phyloP scores from a whole-genome alignment of 2,888 invertebrate species.

The Anaspis maculata region DNA sequence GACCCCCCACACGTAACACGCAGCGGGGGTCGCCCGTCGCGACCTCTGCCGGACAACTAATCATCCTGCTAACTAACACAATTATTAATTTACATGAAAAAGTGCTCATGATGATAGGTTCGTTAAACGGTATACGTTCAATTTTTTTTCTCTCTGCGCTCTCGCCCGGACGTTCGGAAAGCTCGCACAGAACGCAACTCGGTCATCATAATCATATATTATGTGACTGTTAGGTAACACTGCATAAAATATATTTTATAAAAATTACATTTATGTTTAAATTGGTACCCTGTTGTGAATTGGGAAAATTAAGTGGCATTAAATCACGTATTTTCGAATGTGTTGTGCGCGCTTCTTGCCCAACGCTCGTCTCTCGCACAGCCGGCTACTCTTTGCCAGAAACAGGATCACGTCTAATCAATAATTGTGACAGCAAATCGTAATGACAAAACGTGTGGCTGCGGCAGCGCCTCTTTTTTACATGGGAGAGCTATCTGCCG shows the following conservation, averaged over 20 bases:
- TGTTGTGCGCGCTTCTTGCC: no score
- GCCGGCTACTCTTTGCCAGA: no score
- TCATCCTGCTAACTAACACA: conserved; percentile 29
- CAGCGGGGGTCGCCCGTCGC: conserved; percentile 27
- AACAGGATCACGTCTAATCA: no score
- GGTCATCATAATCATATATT: conserved; percentile 13
- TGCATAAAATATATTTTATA: conserved; percentile 17
- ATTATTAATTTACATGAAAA: conserved; percentile 32
- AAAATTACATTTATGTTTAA: conserved; percentile 16
- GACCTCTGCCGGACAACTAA: conserved; percentile 27
- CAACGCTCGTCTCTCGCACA: no score
- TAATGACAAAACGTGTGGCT: no score
- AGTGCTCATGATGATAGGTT: conserved; percentile 23
- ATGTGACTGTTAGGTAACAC: conserved; percentile 17
- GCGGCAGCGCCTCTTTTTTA: no score
- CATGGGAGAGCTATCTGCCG: no score
- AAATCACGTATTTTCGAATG: no score
- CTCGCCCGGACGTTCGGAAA: conserved; percentile 2
- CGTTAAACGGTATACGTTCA: conserved; percentile 21
- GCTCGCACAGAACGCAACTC: conserved; percentile 9
- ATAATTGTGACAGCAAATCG: no score
- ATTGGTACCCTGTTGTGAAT: conserved; percentile 19
- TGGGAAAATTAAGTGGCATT: conserved; percentile 15
- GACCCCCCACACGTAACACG: conserved; percentile 20
- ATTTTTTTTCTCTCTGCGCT: conserved; percentile 6